Conservation (phyloP, 2,113 vertebrate genomes). For the Plectropomus leopardus region DNA sequence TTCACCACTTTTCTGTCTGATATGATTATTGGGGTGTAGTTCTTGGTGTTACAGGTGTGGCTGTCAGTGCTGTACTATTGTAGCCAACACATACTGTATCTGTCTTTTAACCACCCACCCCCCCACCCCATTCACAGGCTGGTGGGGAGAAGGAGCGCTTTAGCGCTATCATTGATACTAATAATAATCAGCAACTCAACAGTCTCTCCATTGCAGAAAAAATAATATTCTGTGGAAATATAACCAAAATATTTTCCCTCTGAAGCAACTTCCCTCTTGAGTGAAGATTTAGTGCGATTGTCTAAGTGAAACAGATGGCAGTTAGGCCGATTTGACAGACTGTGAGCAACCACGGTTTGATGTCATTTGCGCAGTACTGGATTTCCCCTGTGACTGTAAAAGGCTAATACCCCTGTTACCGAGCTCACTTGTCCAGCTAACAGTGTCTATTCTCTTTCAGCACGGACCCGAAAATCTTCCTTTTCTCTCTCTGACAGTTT, state of each 20-base stretch:
- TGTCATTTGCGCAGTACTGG: conserved; percentile 14
- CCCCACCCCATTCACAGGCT: neutral
- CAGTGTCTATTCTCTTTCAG: conserved; percentile 4
- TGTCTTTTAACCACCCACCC: neutral
- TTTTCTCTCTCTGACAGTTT: conserved; percentile 14
- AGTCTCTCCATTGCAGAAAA: neutral
- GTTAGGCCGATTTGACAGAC: conserved; percentile 30
- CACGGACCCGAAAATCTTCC: conserved; percentile 5
- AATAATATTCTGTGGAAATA: neutral
- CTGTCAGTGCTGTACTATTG: neutral
- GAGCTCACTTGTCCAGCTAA: conserved; percentile 52
- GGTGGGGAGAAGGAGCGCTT: neutral
- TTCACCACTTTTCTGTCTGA: conserved; percentile 14
- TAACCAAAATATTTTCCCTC: neutral
- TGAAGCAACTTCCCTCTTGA: neutral
- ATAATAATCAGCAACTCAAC: conserved; percentile 3
- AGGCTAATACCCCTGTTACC: conserved; percentile 53
- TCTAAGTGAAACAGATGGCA: conserved; percentile 55
- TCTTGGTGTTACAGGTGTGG: neutral
- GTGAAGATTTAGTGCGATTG: neutral
- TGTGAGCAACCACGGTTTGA: conserved; percentile 1
- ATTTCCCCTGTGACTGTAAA: conserved; percentile 38
- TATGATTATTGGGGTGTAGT: neutral
- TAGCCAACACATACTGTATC: neutral
- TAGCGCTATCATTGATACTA: neutral